phyloP scores from a whole-genome alignment of 2,888 invertebrate species.

The Chrysolina oricalcia region DNA sequence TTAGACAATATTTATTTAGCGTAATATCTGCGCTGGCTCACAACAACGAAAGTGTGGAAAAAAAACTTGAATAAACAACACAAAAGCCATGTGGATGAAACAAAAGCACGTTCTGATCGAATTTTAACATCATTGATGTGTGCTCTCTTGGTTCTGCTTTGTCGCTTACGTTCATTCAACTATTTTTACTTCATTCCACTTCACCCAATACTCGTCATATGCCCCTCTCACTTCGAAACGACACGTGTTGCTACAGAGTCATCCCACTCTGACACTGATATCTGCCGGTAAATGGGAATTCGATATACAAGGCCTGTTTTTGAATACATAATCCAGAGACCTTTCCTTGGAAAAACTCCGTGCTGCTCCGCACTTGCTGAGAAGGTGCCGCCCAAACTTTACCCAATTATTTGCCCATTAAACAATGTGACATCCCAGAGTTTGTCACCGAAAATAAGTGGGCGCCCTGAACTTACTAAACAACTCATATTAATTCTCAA shows the following conservation, averaged over 20 bases:
- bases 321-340: constrained; percentile 31
- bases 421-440: constrained; percentile 25
- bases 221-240: constrained; percentile 38
- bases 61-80: constrained; percentile 50
- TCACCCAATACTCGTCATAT: constrained; percentile 35
- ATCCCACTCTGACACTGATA: constrained; percentile 41
- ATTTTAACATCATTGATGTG: constrained; percentile 44
- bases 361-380: constrained; percentile 11
- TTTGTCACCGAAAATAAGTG: constrained; percentile 28
- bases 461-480: constrained; percentile 26
- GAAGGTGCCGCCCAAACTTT: constrained; percentile 28
- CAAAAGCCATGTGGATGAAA: constrained; percentile 49
- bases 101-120: constrained; percentile 51
- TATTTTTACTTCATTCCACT: constrained; percentile 41
- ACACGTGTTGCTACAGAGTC: constrained; percentile 48
- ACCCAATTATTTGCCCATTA: constrained; percentile 32
- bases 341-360: constrained; percentile 25
- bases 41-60: constrained; percentile 45
- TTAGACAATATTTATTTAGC: constrained; percentile 48
- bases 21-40: constrained; percentile 47
- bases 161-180: constrained; percentile 33
- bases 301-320: constrained; percentile 38
- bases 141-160: constrained; percentile 42
- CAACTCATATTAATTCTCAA: constrained; percentile 25
- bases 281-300: constrained; percentile 42